Evolutionary conservation across 2,888 invertebrate species (phyloP), one percentile per base, ranked within the genome.

Genomic region (Cheilosia scutellata): DNA sequence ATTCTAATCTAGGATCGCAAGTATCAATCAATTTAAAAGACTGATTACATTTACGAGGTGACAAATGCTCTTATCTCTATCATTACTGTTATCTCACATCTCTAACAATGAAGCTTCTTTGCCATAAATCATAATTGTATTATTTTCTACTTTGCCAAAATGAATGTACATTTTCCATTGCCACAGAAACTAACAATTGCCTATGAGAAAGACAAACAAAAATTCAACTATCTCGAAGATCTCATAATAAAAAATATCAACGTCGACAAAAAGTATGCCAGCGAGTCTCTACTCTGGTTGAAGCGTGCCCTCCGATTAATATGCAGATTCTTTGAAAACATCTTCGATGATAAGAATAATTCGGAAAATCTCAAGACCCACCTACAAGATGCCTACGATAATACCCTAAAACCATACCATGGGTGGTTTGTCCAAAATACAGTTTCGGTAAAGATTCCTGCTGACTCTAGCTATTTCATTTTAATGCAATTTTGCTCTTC

Each of bases 361-460:
- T 79, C 91, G 31, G 94, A 95, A 87, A 94, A 94, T 89, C 93
- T 96, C 89, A 94, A 94, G 74, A 93, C 93, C 27, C 94, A 95
- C 90, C 93, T 96, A 63, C 94, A 94, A 88, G 92, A 93, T 80
- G 95, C 96, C 0, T 97, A 97, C 91, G 94, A 95, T 88, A 94
- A 94, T 63, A 95, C 95, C 42, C 92, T 97, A 25, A 95, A 96
- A 90, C 94, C 94, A 82, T 95, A 96, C 90, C 97, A 97, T 89
- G 95, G 95, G 86, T 96, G 96, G 95, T 93, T 96, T 89, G 95
- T 95, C 4, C 95, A 95, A 90, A 95, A 95, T 92, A 91, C 96
- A 62, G 96, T 96, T 91, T 93, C 93, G 90, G 96, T 96, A 93
- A 47, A 2, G 31, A 29, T 76, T 62, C 51, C 25, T 7, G 4